These are phyloP conservation scores for Proisotoma minuta DNA, from an alignment of 2,888 invertebrate genomes.

Conservation along the genomic window DNA sequence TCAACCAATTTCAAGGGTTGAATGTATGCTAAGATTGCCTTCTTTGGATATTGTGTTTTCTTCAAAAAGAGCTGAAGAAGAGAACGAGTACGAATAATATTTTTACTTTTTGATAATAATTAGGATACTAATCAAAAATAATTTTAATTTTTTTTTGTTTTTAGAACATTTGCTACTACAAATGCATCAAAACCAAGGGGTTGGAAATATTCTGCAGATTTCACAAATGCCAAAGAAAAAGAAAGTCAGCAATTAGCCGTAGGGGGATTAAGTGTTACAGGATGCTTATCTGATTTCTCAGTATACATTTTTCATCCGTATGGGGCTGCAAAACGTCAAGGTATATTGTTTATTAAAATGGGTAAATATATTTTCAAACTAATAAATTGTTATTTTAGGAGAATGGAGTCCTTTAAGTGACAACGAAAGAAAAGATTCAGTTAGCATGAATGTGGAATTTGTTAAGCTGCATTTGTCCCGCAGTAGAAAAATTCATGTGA, in stretches of 20 bases:
- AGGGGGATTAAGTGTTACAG: conserved; percentile 88
- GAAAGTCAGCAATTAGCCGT: conserved; percentile 61
- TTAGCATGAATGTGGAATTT: conserved; percentile 94
- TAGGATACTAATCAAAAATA: conserved; percentile 11
- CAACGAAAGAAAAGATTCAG: conserved; percentile 87
- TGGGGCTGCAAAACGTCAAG: conserved; percentile 66
- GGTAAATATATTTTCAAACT: background rate
- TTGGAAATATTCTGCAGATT: conserved; percentile 17
- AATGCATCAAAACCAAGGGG: background rate
- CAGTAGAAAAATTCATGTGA: conserved; percentile 63
- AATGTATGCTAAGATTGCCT: conserved; percentile 91
- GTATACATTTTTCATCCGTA: conserved; percentile 98
- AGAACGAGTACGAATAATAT: conserved; percentile 49
- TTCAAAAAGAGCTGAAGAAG: conserved; percentile 78
- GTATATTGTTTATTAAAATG: background rate
- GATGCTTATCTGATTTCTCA: conserved; percentile 93
- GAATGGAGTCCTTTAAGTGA: conserved; percentile 84
- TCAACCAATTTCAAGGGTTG: conserved; percentile 88
- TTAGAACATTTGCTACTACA: background rate
- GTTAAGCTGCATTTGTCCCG: conserved; percentile 92
- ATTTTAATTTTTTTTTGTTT: background rate
- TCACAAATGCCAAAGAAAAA: conserved; percentile 47
- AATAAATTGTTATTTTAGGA: conserved; percentile 51
- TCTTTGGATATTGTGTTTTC: conserved; percentile 96
- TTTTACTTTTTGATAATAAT: background rate